phyloP scores from a whole-genome alignment of 1,140 invertebrate genomes.

The Mamestra configurata region DNA sequence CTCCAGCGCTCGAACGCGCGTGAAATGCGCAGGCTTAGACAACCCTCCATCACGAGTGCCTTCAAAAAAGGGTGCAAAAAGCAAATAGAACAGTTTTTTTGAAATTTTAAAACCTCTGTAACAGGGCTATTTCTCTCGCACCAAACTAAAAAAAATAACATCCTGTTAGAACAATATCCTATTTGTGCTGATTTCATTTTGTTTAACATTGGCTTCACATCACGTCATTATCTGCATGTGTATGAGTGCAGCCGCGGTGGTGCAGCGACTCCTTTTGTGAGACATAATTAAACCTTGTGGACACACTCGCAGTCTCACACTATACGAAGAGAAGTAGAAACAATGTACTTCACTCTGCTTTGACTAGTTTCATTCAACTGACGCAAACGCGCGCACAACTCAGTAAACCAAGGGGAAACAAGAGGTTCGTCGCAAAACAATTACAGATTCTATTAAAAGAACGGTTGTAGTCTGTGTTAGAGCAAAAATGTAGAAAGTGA shows the following conservation, averaged over 20 bases:
- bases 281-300: background rate
- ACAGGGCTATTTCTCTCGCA: background rate
- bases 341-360: no score
- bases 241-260: no score
- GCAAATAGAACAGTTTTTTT: background rate
- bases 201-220: no score
- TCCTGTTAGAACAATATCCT: no score
- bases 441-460: background rate
- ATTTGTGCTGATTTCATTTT: no score
- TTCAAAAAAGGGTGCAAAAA: background rate
- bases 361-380: no score
- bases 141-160: no score
- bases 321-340: background rate
- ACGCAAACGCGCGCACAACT: no score
- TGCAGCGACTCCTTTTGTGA: background rate
- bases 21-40: constrained; percentile 39
- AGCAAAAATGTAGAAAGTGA: background rate
- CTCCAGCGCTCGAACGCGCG: constrained; percentile 45
- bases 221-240: no score
- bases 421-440: background rate
- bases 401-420: background rate
- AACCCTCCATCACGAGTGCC: background rate
- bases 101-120: background rate
- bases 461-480: background rate
- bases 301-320: background rate